Base-by-base conservation (phyloP, 1,140 invertebrate genomes). In the Polyergus mexicanus region DNA sequence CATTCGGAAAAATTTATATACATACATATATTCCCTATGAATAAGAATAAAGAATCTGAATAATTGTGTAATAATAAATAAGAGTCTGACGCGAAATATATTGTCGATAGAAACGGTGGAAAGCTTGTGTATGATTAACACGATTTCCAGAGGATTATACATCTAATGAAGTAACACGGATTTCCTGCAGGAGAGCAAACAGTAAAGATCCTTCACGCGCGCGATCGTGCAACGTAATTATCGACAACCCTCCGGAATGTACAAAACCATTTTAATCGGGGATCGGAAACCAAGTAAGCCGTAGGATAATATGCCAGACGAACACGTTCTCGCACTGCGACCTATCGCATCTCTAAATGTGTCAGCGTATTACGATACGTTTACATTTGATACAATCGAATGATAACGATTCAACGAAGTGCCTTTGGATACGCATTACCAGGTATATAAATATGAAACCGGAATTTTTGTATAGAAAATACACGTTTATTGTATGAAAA, bases 201-300 rank as follows among this genome's bases (percentile, higher is more conserved):
- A 10, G 19, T 13, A 68, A 74, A 84, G 69, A 35, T 84, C 38
- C 69, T 86, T 84, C 60, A 56, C 8, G 51, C 58, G 60, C 63
- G 28, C 47, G 56, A 83, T 81, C 51, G 77, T 10, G 66, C 54
- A 74, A 74, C 74, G 66, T 69, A 83, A 83, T 83, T 83, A 83
- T 74, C 68, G 28, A 28, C 58, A 28, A 74, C 75, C 54, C 69
- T 38, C 32, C 35, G 38, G 56, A 51, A 32, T 22, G 22, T 84
- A 51, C 68, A 74, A 65, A 84, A 66, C 58, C 69, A 51, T 75
- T 62, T 84, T 84, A 65, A 86, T 69, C 77, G 75, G 68, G 75
- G 68, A 65, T 80, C 44, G 47, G 47, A 86, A 86, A 54, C 54
- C 65, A 51, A 71, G 22, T 69, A 86, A 78, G 84, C 54, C 65